Percentiles rank a stretch among this genome's conserved stretches.
These are phyloP conservation scores for Vesta saturnalis DNA, from an alignment of 2,888 invertebrate species.

Conservation along the genomic window DNA sequence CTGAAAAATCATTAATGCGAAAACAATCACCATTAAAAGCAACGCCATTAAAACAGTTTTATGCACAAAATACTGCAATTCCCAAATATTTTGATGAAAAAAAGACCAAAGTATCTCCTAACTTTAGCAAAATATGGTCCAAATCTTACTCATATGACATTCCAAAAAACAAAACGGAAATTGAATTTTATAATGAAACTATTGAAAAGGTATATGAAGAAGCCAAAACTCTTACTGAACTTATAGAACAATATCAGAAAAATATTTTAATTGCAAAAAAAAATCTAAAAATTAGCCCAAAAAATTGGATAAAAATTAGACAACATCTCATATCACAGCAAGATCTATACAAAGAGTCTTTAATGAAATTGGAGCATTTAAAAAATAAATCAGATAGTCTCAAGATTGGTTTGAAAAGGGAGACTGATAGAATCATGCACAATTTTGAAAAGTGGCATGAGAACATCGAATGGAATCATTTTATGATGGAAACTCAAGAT, in stretches of 20 bases:
- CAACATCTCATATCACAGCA: conserved; percentile 51
- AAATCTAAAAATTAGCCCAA: too few relatives aligned
- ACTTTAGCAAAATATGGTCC: too few relatives aligned
- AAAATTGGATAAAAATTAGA: conserved; percentile 30
- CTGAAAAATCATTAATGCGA: too few relatives aligned
- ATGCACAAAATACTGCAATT: too few relatives aligned
- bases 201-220: conserved; percentile 49
- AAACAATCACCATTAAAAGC: too few relatives aligned
- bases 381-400: conserved; percentile 54
- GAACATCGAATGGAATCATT: background rate
- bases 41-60: too few relatives aligned
- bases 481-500: background rate
- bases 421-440: conserved; percentile 45
- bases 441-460: conserved; percentile 37
- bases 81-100: too few relatives aligned
- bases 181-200: conserved; percentile 36
- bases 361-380: conserved; percentile 50
- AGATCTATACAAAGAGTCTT: conserved; percentile 50
- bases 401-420: conserved; percentile 50
- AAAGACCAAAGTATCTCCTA: too few relatives aligned
- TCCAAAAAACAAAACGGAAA: too few relatives aligned
- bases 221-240: conserved; percentile 49
- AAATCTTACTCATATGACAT: too few relatives aligned
- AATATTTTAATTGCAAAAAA: too few relatives aligned
- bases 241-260: conserved; percentile 52